phyloP scores from a whole-genome alignment of 2,797 vertebrate genomes.

The Octomys mimax region DNA sequence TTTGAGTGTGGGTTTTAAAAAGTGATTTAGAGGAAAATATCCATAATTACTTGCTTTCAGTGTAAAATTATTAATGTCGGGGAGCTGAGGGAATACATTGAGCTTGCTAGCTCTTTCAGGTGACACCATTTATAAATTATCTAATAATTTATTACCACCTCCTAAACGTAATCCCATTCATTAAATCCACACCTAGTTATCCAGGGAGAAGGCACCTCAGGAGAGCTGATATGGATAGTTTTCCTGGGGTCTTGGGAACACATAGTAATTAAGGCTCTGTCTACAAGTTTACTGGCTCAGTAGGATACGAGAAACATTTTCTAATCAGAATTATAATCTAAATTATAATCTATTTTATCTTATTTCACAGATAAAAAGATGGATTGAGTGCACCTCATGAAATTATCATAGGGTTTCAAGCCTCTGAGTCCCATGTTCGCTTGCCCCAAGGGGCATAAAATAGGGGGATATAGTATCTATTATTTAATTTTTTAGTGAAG shows the following conservation, averaged over 20 bases:
- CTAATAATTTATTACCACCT: rapidly evolving
- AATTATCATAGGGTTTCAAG: rapidly evolving
- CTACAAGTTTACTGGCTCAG: neutral
- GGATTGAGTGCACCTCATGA: neutral
- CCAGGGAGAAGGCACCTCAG: too few relatives aligned
- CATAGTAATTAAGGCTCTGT: rapidly evolving
- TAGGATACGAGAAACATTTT: rapidly evolving
- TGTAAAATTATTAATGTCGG: neutral
- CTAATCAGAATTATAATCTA: neutral
- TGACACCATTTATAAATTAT: neutral
- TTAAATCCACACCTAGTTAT: neutral
- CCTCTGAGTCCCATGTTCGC: rapidly evolving
- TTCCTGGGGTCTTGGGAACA: neutral
- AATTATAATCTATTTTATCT: neutral
- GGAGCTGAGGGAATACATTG: neutral
- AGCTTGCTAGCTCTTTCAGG: neutral
- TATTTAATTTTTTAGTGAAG: neutral
- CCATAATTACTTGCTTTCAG: neutral
- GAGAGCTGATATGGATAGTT: neutral
- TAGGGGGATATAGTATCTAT: neutral
- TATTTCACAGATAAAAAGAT: rapidly evolving
- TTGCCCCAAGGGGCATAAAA: too few relatives aligned
- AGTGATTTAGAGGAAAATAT: neutral
- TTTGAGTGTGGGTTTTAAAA: neutral
- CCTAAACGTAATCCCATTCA: rapidly evolving